Evolutionary conservation across 2,113 vertebrate species (phyloP).

Genomic region (Tetraodon nigroviridis): DNA sequence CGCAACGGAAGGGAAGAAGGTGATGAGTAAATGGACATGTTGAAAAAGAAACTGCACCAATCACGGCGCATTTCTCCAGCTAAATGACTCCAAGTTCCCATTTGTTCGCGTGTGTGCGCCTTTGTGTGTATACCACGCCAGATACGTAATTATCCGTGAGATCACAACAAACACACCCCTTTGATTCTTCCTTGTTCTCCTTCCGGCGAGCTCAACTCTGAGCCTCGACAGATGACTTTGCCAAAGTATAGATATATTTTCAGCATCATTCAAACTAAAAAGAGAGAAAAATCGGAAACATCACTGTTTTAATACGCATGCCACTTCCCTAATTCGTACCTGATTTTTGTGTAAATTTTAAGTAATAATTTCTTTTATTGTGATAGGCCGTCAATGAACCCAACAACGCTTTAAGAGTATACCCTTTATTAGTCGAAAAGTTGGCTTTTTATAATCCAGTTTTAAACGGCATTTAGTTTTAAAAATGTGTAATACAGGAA

Average conservation of each 20-base stretch:
- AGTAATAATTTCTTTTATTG: too few relatives aligned
- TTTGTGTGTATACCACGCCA: constrained; percentile 47
- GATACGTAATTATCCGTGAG: background rate
- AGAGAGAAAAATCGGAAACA: background rate
- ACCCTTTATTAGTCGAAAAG: too few relatives aligned
- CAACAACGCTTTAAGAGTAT: too few relatives aligned
- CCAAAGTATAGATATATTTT: background rate
- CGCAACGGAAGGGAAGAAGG: constrained; percentile 20
- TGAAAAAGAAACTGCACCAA: background rate
- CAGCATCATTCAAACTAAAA: background rate
- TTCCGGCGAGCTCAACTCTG: too few relatives aligned
- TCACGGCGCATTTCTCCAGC: background rate
- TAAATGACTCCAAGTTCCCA: constrained; percentile 17
- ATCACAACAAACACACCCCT: background rate
- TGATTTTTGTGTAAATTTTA: too few relatives aligned
- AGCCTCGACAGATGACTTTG: too few relatives aligned
- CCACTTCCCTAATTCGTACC: too few relatives aligned
- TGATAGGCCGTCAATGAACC: too few relatives aligned
- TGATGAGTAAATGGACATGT: constrained; percentile 20
- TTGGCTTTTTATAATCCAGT: too few relatives aligned
- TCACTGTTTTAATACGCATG: too few relatives aligned
- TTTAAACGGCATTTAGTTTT: too few relatives aligned
- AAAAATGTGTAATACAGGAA: background rate
- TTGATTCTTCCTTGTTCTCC: background rate
- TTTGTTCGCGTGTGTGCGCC: constrained; percentile 1